A percentile compares a stretch with the other conserved stretches of the same genome.
Conservation (phyloP, 2,797 vertebrate genomes). For the Phylloscopus collybita region DNA sequence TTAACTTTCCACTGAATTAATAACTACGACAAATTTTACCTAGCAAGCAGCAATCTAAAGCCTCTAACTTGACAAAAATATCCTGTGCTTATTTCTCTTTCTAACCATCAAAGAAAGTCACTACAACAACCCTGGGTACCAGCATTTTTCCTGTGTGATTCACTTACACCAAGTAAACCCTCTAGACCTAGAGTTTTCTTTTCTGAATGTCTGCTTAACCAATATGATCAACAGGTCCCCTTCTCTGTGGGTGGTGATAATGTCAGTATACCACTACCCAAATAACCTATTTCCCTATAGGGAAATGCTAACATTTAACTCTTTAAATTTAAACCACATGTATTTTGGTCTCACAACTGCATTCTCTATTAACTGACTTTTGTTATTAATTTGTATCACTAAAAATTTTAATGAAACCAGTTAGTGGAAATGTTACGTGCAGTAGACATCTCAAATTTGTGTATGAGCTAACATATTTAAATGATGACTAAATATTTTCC, state of each 20-base stretch:
- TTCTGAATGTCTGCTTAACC: constrained; percentile 20
- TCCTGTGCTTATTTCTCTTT: constrained; percentile 18
- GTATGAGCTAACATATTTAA: constrained; percentile 13
- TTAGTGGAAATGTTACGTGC: constrained; percentile 23
- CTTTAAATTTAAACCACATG: constrained; percentile 53
- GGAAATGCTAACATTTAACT: constrained; percentile 61
- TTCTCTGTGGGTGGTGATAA: constrained; percentile 59
- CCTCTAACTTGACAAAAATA: constrained; percentile 20
- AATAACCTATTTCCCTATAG: constrained; percentile 39
- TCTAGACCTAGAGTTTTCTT: constrained; percentile 17
- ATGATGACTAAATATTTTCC: constrained; percentile 40
- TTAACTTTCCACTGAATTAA: constrained; percentile 26
- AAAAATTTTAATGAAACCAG: constrained; percentile 35
- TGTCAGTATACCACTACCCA: constrained; percentile 38
- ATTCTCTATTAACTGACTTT: constrained; percentile 25
- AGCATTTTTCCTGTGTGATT: constrained; percentile 58
- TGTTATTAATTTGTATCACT: constrained; percentile 30
- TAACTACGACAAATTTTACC: not conserved
- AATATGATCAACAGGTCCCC: constrained; percentile 21
- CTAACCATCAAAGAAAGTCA: constrained; percentile 28
- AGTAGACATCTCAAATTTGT: not conserved
- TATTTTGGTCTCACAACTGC: constrained; percentile 19
- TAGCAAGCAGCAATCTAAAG: not conserved
- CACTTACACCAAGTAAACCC: constrained; percentile 18
- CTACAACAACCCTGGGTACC: not conserved